Percentiles rank a stretch among this genome's conserved stretches.
Evolutionary conservation across 1,140 invertebrate species (phyloP).

Genomic region (Idris sp.): DNA sequence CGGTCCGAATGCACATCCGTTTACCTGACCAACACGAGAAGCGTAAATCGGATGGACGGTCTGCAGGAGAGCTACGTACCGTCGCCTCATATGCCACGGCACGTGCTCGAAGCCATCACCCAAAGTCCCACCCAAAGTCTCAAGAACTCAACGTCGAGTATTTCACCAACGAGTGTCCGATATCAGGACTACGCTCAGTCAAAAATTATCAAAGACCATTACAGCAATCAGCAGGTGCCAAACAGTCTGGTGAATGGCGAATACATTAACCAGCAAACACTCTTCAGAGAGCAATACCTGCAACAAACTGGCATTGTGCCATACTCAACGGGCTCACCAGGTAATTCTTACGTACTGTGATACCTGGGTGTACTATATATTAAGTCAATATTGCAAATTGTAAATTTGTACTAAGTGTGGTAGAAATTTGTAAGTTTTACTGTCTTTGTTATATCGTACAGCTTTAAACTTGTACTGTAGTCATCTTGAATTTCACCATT

Average conservation of each 20-base stretch:
- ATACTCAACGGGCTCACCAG: slow-evolving; percentile 55
- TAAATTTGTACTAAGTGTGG: no score
- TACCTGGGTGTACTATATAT: no score
- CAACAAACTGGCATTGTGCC: slow-evolving; percentile 71
- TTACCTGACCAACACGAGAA: slow-evolving; percentile 63
- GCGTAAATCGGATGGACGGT: slow-evolving; percentile 72
- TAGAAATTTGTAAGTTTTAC: no score
- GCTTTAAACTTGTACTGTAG: no score
- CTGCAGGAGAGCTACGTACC: slow-evolving; percentile 66
- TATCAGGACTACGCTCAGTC: slow-evolving; percentile 66
- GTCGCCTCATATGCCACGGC: slow-evolving; percentile 72
- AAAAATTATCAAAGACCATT: slow-evolving; percentile 58
- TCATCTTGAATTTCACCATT: no score
- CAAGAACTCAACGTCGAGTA: slow-evolving; percentile 67
- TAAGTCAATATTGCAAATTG: no score
- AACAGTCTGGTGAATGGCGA: slow-evolving; percentile 67
- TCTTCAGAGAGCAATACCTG: slow-evolving; percentile 72
- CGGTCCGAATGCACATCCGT: slow-evolving; percentile 73
- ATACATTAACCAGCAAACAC: slow-evolving; percentile 65
- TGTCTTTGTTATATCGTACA: no score
- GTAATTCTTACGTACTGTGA: slow-evolving; percentile 55
- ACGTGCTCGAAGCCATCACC: slow-evolving; percentile 74
- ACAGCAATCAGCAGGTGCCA: slow-evolving; percentile 51
- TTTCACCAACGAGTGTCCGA: slow-evolving; percentile 65
- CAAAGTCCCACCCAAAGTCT: slow-evolving; percentile 74